phyloP scores from a whole-genome alignment of 2,797 vertebrate species.

The Parauchenoglanis ngamensis region DNA sequence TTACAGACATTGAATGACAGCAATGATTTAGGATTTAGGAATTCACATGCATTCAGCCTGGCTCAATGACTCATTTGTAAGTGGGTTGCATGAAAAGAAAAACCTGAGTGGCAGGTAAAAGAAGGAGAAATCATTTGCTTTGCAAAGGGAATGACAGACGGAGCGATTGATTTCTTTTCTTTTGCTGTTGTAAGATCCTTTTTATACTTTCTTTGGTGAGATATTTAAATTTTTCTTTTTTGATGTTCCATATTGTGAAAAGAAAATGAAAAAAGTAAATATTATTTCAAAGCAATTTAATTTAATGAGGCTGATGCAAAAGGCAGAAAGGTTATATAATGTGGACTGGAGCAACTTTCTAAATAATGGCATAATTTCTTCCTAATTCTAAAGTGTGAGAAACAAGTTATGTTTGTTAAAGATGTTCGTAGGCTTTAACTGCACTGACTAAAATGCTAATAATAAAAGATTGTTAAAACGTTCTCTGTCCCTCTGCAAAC shows the following conservation, averaged over 20 bases:
- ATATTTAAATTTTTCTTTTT: background rate
- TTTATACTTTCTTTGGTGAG: conserved; percentile 2
- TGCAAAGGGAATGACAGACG: conserved; percentile 3
- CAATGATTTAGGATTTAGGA: conserved; percentile 19
- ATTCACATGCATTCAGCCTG: conserved; percentile 19
- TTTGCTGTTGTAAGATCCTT: conserved; percentile 8
- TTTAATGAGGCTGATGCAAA: background rate
- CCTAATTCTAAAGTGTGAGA: background rate
- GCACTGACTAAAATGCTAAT: background rate
- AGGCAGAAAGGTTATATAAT: conserved; percentile 12
- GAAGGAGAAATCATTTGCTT: conserved; percentile 10
- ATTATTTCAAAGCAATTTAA: conserved; percentile 1
- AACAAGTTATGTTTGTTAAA: background rate
- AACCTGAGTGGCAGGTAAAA: conserved; percentile 35
- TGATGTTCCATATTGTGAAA: background rate
- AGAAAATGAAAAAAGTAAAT: conserved; percentile 4
- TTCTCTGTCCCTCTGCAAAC: conserved; percentile 62
- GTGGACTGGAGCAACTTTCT: conserved; percentile 1
- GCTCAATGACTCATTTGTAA: conserved; percentile 27
- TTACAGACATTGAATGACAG: conserved; percentile 8
- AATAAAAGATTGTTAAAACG: conserved; percentile 23
- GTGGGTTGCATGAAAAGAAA: conserved; percentile 25
- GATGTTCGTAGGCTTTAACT: conserved; percentile 1
- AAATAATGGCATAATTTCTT: background rate
- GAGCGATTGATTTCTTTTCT: conserved; percentile 23